These are phyloP conservation scores for Carcina quercana DNA, from an alignment of 2,888 invertebrate species.

Conservation along the genomic window DNA sequence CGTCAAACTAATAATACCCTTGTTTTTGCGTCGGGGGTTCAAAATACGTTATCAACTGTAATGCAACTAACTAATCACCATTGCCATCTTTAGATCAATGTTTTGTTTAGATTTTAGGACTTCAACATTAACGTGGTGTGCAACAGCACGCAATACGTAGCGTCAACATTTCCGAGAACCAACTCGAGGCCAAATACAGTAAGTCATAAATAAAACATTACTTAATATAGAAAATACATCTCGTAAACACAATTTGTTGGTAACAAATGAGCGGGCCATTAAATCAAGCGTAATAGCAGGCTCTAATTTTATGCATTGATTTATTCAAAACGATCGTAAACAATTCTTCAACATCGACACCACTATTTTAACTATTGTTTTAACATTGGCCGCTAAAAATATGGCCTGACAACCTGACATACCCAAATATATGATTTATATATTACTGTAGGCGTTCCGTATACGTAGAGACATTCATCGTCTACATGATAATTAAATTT, in stretches of 20 bases:
- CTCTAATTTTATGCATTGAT: conserved; percentile 67
- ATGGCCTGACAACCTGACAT: conserved; percentile 32
- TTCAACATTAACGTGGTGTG: no score
- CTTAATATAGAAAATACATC: no score
- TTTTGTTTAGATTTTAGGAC: no score
- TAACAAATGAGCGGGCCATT: conserved; percentile 59
- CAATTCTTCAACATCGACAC: conserved; percentile 63
- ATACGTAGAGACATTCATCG: conserved; percentile 39
- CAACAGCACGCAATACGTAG: no score
- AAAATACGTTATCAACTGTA: no score
- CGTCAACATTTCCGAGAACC: no score
- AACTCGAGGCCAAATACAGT: no score
- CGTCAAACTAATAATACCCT: no score
- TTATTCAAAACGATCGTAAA: conserved; percentile 64
- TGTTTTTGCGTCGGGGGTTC: no score
- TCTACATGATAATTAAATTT: conserved; percentile 70
- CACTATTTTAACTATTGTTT: conserved; percentile 65
- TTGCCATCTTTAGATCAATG: no score
- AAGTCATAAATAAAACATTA: no score
- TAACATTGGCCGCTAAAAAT: conserved; percentile 51
- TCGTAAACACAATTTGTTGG: conserved; percentile 45
- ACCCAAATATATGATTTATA: conserved; percentile 48
- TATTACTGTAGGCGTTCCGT: conserved; percentile 51
- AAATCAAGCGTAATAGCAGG: conserved; percentile 61
- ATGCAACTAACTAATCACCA: no score